These are phyloP conservation scores for Sebastes reedi DNA, from an alignment of 2,797 vertebrate genomes.

Conservation along the genomic window DNA sequence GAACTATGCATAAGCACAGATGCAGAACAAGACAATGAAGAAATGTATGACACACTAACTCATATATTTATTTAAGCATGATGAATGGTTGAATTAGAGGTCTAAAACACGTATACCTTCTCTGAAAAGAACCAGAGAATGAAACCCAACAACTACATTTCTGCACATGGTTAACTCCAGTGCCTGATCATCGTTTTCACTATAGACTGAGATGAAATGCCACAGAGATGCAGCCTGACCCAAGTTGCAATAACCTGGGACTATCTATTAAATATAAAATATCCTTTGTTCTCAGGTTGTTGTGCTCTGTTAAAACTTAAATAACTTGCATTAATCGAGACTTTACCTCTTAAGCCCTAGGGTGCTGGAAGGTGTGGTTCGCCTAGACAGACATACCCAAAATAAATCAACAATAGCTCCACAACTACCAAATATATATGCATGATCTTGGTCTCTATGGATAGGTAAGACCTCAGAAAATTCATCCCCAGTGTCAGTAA, in stretches of 20 bases:
- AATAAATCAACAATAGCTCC: too few relatives aligned
- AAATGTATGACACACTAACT: background rate
- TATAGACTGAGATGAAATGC: background rate
- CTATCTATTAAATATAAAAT: background rate
- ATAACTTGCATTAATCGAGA: background rate
- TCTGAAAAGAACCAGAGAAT: background rate
- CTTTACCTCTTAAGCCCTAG: too few relatives aligned
- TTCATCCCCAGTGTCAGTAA: too few relatives aligned
- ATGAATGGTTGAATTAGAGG: background rate
- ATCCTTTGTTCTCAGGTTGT: background rate
- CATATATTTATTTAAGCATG: background rate
- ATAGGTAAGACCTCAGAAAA: too few relatives aligned
- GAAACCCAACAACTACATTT: background rate
- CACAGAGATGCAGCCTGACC: background rate
- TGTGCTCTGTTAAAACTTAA: background rate
- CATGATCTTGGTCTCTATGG: too few relatives aligned
- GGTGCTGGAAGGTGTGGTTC: too few relatives aligned
- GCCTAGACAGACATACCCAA: too few relatives aligned
- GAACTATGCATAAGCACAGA: conserved; percentile 6
- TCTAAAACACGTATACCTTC: background rate
- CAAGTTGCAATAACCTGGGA: background rate
- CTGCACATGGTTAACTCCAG: background rate
- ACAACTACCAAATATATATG: too few relatives aligned
- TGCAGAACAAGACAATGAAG: background rate
- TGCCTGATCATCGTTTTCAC: background rate